A percentile compares a stretch with the other conserved stretches of the same genome.
Evolutionary conservation across 2,797 vertebrate genomes (phyloP).

Genomic region (Cossypha polioptera): DNA sequence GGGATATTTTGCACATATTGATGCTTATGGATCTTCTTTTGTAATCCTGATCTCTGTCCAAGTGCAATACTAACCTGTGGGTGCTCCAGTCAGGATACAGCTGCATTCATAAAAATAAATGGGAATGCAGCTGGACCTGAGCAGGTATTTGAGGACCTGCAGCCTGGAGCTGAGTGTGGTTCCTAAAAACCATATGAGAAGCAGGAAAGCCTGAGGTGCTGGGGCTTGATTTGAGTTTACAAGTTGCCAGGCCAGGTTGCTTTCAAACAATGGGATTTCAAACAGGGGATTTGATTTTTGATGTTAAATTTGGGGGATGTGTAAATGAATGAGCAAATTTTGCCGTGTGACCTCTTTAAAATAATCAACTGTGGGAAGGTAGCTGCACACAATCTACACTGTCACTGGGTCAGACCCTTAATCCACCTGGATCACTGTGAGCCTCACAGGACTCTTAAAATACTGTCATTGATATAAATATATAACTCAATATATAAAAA

Average conservation of each 20-base stretch:
- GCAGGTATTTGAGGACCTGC: not conserved
- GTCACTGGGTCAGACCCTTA: not conserved
- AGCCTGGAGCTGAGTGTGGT: not conserved
- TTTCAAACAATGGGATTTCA: not conserved
- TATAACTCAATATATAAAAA: not conserved
- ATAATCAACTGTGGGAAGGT: not conserved
- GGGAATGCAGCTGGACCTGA: not conserved
- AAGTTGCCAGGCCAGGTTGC: not conserved
- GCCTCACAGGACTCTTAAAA: not conserved
- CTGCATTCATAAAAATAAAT: not conserved
- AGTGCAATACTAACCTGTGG: not conserved
- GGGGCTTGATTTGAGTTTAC: not conserved
- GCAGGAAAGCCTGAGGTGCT: not conserved
- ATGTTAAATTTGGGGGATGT: not conserved
- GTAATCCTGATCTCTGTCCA: not conserved
- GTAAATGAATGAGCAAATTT: not conserved
- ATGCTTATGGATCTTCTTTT: accelerated
- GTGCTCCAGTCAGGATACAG: not conserved
- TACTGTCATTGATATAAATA: not conserved
- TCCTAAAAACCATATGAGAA: not conserved
- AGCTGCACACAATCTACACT: not conserved
- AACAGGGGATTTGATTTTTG: not conserved
- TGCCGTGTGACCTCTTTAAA: not conserved
- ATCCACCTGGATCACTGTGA: not conserved
- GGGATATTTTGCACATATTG: not conserved